Base-by-base conservation (phyloP, 2,888 invertebrate species). In the Halocaridina rubra region DNA sequence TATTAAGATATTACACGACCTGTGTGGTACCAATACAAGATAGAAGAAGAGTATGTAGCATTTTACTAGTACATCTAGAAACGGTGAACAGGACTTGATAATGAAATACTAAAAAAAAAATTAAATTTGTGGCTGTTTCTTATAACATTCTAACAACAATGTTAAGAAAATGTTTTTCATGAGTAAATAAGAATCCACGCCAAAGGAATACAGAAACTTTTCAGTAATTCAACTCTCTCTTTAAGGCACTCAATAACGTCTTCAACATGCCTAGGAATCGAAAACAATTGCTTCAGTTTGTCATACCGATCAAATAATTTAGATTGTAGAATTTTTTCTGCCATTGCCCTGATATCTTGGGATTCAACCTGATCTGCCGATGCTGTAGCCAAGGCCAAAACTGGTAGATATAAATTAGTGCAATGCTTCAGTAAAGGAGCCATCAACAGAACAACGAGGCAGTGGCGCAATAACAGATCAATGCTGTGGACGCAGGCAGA, bases 391-490 rank as follows among this genome's bases (percentile, higher is more conserved):
- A 84, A 24, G 32, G 53, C 84, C 53, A 84, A 32, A n/a, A 75
- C 19, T 0, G 79, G 75, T 4, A 84, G 75, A 13, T 69, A 24
- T 3, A 84, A 64, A 32, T 16, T 57, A 2, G 46, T 22, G 69
- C 84, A 84, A 33, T 57, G 39, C 24, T 71, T 39, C 24, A 84
- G 33, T 0, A 84, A 75, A 10, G 84, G 69, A 4, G 61, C 80
- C 24, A 53, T 77, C 4, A 67, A 16, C 32, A 84, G 39, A 24
- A 80, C 33, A 22, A 84, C 84, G 57, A 79, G 84, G 27, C 84
- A 84, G 57, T 84, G 84, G 10, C 75, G 79, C 53, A 84, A 75
- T 7, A 84, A 22, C 19, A 84, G 53, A 79, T 84, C 80, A 5
- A 84, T 46, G 57, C 84, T 80, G 59, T 80, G 84, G 19, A 80